A percentile compares a stretch with the other conserved stretches of the same genome.
Conservation (phyloP, 2,113 vertebrate species). For the Macquaria australasica region DNA sequence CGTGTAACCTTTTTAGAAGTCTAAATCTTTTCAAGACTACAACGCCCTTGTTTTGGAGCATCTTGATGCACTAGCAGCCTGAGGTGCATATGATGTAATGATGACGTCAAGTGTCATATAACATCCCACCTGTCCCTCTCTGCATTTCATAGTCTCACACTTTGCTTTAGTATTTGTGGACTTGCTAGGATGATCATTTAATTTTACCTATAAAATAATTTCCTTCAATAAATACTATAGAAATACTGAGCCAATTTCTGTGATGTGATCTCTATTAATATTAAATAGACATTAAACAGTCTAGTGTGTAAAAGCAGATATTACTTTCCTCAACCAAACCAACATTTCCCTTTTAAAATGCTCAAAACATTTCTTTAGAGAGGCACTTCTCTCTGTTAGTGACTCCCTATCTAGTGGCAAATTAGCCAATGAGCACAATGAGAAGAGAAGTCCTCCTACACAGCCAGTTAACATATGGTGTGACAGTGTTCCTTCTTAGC, state of each 20-base stretch:
- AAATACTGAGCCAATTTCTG: background rate
- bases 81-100: background rate
- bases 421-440: background rate
- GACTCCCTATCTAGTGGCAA: background rate
- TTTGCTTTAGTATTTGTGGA: background rate
- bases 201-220: background rate
- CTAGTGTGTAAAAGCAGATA: background rate
- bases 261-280: background rate
- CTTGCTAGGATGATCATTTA: background rate
- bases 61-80: background rate
- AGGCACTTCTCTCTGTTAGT: constrained; percentile 2
- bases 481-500: background rate
- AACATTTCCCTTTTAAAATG: constrained; percentile 15
- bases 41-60: background rate
- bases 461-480: background rate
- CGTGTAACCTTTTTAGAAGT: background rate
- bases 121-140: background rate
- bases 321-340: constrained; percentile 11
- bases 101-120: background rate
- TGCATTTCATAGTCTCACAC: background rate
- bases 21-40: background rate
- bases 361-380: constrained; percentile 10
- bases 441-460: constrained; percentile 3
- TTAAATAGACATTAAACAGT: background rate
- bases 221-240: background rate